Conservation (phyloP, 1,140 invertebrate species). For the Drosophila lowei region DNA sequence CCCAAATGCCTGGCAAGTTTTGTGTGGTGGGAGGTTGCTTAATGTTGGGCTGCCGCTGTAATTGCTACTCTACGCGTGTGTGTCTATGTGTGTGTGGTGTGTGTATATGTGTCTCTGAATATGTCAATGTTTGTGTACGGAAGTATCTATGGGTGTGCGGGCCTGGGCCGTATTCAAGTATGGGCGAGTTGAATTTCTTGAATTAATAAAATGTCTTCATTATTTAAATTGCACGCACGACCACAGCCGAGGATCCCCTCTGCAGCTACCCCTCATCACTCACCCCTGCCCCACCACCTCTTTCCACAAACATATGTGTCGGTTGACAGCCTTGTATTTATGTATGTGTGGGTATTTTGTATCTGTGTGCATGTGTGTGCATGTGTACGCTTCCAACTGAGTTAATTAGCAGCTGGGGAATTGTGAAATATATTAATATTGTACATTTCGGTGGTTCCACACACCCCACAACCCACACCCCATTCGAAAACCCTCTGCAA, state of each 20-base stretch:
- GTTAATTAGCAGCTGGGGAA: conserved; percentile 81
- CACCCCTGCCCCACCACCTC: neutral
- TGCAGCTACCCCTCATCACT: conserved; percentile 19
- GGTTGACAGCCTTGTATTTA: conserved; percentile 42
- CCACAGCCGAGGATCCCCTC: conserved; percentile 44
- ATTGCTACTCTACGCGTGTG: conserved; percentile 42
- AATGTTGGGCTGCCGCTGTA: conserved; percentile 69
- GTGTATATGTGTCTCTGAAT: conserved; percentile 20
- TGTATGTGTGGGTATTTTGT: conserved; percentile 19
- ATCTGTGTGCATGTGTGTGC: conserved; percentile 22
- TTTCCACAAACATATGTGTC: conserved; percentile 41
- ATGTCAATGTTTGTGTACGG: conserved; percentile 15
- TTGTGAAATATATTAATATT: conserved; percentile 81
- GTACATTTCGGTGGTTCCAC: conserved; percentile 69
- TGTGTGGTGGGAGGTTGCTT: conserved; percentile 56
- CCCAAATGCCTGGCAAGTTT: conserved; percentile 44
- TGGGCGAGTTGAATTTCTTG: conserved; percentile 76
- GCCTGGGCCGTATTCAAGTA: conserved; percentile 20
- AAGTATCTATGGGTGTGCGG: conserved; percentile 24
- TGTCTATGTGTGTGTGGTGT: conserved; percentile 19
- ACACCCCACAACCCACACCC: neutral
- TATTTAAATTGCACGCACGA: conserved; percentile 80
- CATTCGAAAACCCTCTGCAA: neutral
- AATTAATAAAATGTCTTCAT: conserved; percentile 82
- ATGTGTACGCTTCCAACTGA: conserved; percentile 42